phyloP scores from a whole-genome alignment of 2,888 invertebrate genomes.

The Drosophila paranaensis region DNA sequence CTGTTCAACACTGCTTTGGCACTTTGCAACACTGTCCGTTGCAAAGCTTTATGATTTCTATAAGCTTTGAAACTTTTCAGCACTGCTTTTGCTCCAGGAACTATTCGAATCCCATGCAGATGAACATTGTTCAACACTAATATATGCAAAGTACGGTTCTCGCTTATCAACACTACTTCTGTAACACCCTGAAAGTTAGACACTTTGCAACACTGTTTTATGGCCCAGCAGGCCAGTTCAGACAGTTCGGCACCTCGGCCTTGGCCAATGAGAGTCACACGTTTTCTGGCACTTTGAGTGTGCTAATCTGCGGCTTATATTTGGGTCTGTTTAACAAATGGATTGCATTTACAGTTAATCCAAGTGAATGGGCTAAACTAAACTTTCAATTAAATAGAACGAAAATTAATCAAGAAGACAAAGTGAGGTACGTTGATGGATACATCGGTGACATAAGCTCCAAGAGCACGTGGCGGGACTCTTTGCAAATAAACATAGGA shows the following conservation, averaged over 20 bases:
- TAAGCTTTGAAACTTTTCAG: no score
- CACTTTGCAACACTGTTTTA: no score
- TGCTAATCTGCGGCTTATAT: conserved; percentile 5
- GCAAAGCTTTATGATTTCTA: no score
- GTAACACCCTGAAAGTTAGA: no score
- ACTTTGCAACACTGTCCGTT: no score
- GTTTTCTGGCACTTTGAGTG: not conserved
- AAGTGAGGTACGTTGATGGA: conserved; percentile 22
- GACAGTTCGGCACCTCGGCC: not conserved
- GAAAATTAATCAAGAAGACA: conserved; percentile 67
- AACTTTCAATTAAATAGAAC: conserved; percentile 73
- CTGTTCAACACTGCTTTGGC: no score
- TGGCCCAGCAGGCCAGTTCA: not conserved
- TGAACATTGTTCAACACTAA: no score
- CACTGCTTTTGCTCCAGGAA: no score
- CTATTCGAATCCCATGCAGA: no score
- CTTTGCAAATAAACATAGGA: conserved; percentile 57
- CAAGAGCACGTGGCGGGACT: conserved; percentile 30
- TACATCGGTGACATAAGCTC: conserved; percentile 28
- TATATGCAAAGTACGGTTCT: no score
- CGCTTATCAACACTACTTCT: no score
- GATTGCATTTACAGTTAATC: conserved; percentile 54
- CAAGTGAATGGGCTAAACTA: conserved; percentile 47
- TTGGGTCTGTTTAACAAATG: conserved; percentile 34
- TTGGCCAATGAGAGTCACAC: not conserved